phyloP scores from a whole-genome alignment of 2,888 invertebrate genomes.

The Lapara coniferarum region DNA sequence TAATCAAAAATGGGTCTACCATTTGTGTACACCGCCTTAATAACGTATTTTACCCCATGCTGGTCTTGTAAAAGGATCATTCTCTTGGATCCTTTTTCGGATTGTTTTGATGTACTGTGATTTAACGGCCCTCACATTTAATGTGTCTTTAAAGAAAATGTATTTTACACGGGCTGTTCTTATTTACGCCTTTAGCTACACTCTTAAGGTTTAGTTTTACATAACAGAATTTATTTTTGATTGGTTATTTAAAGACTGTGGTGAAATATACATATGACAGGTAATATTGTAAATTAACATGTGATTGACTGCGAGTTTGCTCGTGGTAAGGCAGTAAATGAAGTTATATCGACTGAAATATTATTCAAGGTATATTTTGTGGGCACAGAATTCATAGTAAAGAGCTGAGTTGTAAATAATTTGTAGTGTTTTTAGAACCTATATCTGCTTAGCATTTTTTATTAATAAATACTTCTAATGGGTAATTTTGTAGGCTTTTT shows the following conservation, averaged over 20 bases:
- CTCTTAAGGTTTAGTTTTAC: not conserved
- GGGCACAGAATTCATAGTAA: too few species aligned
- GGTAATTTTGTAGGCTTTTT: too few species aligned
- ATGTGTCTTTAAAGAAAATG: constrained; percentile 30
- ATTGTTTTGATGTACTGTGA: constrained; percentile 42
- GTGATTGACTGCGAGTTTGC: constrained; percentile 11
- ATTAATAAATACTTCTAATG: too few species aligned
- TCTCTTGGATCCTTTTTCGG: constrained; percentile 39
- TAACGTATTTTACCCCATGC: constrained; percentile 38
- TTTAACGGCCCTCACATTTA: constrained; percentile 41
- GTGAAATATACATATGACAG: constrained; percentile 3
- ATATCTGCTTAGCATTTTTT: too few species aligned
- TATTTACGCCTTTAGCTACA: not conserved
- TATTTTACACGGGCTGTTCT: not conserved
- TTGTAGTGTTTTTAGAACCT: too few species aligned
- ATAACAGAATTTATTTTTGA: not conserved
- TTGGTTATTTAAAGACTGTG: constrained; percentile 11
- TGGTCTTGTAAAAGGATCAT: constrained; percentile 38
- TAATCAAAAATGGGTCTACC: too few species aligned
- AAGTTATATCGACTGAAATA: too few species aligned
- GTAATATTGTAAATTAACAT: constrained; percentile 18
- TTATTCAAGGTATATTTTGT: too few species aligned
- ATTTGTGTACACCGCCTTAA: constrained; percentile 28
- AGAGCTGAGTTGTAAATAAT: too few species aligned
- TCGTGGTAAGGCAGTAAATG: not conserved